Percentiles rank a stretch among this genome's conserved stretches.
Conservation (phyloP, 2,113 vertebrate species). For the Trogon melanurus region DNA sequence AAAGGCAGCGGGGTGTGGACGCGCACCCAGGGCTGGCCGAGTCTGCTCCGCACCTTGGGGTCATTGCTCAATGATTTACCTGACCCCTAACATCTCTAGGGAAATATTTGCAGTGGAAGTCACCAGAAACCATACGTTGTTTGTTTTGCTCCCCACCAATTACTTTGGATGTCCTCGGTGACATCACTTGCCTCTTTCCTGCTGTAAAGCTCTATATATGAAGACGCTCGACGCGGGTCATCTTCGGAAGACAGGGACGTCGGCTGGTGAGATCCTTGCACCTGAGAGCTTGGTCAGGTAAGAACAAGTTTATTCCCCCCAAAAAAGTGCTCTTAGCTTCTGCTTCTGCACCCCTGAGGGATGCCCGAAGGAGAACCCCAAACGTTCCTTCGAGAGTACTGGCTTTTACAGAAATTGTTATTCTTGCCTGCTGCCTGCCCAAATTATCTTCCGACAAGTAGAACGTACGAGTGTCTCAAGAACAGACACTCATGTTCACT, state of each 20-base stretch:
- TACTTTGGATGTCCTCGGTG: background rate
- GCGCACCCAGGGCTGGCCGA: background rate
- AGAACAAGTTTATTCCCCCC: background rate
- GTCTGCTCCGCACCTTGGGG: background rate
- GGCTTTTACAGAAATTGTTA: background rate
- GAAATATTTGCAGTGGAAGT: slow-evolving; percentile 65
- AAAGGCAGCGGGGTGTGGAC: background rate
- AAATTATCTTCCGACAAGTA: background rate
- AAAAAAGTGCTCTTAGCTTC: background rate
- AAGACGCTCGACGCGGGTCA: background rate
- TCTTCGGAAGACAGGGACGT: background rate
- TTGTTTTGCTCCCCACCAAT: slow-evolving; percentile 46
- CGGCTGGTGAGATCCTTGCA: fast-evolving
- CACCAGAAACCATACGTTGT: slow-evolving; percentile 34
- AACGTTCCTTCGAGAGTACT: background rate
- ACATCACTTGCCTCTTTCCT: background rate
- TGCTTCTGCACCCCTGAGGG: background rate
- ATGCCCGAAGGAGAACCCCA: background rate
- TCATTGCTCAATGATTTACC: slow-evolving; percentile 42
- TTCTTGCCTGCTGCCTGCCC: background rate
- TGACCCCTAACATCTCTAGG: slow-evolving; percentile 21
- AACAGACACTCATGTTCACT: fast-evolving
- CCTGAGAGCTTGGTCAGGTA: background rate
- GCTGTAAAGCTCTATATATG: slow-evolving; percentile 34
- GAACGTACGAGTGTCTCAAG: background rate